Conservation (phyloP, 35 echinoderm and acorn worm genomes). For the Strongylocentrotus purpuratus region DNA sequence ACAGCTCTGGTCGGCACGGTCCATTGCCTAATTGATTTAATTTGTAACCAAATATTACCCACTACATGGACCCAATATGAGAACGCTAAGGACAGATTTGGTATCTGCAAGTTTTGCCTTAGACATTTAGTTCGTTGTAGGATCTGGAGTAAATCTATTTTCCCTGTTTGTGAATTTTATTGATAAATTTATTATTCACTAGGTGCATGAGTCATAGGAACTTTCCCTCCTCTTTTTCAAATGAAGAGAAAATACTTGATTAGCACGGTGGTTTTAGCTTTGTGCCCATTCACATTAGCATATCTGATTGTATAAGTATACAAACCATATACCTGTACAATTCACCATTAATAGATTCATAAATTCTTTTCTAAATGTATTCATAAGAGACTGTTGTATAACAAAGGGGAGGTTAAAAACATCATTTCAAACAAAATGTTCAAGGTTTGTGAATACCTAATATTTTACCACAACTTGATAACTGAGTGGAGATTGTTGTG, state of each 20-base stretch:
- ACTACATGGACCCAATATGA: not conserved
- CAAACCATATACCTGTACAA: not conserved
- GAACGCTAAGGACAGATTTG: not conserved
- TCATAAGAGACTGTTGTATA: no score
- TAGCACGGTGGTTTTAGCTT: not conserved
- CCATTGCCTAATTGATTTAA: constrained; percentile 20
- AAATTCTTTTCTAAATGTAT: no score
- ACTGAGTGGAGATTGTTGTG: no score
- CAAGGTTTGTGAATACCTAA: no score
- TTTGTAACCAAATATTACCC: constrained; percentile 11
- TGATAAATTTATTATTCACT: not conserved
- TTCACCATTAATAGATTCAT: no score
- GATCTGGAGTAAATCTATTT: not conserved
- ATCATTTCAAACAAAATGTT: no score
- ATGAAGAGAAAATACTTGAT: not conserved
- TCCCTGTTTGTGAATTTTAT: not conserved
- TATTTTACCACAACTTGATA: no score
- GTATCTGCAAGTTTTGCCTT: not conserved
- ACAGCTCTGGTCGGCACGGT: not conserved
- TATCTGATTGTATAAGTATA: not conserved
- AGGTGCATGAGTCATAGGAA: not conserved
- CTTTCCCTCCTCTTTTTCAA: constrained; percentile 1
- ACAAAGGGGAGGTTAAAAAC: no score
- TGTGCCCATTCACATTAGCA: not conserved
- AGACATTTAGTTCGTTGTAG: not conserved